Base-by-base conservation (phyloP, 2,797 vertebrate species). In the Hydrolagus colliei region DNA sequence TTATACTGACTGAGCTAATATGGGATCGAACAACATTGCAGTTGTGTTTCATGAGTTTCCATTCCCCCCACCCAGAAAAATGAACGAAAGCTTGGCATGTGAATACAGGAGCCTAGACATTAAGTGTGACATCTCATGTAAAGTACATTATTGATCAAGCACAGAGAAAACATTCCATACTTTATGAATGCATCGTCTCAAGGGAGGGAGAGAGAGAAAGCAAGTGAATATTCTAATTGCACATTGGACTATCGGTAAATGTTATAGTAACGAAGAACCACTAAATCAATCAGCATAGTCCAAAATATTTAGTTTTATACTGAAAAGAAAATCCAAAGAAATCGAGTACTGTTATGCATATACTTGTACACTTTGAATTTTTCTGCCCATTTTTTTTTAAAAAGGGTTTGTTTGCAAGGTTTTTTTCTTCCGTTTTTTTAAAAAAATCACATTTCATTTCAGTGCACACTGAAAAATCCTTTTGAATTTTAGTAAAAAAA, bases 81-180 rank as follows among this genome's bases (percentile, higher is more conserved):
- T 71, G 14, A 67, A 68, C 52, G 3, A 52, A 52, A 3, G 41
- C 41, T 52, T 77, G 75, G 75, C 41, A 41, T 41, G 61, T 77
- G 10, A 67, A 35, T 32, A 68, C 16, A 84, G 65, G 65, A 52
- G 79, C 79, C 65, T 71, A 71, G 79, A 41, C 8, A 18, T 71
- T 32, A 22, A 67, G 65, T 52, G 41, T 41, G 79, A 35, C 78
- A 82, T 82, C 62, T 68, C 22, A 27, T 82, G 63, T 18, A 16
- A 32, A 82, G 67, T 82, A 14, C 79, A 84, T 84, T 67, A 63
- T 35, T 67, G 71, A 71, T 73, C 86, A 87, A 91, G 91, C 92
- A 91, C 91, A 91, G 90, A 89, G 87, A 87, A 89, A 89, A 93
- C 92, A 93, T 93, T 93, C 91, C 92, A 91, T 88, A 89, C 89